Evolutionary conservation across 2,888 invertebrate genomes (phyloP).

Genomic region (Cordilura impudica): DNA sequence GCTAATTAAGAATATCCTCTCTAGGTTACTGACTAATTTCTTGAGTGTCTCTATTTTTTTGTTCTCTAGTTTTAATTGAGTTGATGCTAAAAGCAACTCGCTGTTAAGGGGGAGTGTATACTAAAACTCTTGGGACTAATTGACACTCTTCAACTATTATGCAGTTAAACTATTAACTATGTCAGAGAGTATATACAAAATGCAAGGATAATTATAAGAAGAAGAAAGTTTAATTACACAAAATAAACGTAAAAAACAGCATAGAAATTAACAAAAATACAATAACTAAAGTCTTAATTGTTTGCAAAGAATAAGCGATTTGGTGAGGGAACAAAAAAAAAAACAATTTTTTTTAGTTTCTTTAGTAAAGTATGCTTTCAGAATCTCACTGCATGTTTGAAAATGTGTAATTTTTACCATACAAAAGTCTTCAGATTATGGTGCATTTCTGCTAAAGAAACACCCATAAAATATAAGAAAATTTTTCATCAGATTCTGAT

Average conservation of each 20-base stretch:
- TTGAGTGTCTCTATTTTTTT: not conserved
- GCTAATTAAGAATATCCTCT: slow-evolving; percentile 13
- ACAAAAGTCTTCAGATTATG: no score
- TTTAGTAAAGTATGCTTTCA: no score
- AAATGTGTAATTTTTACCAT: no score
- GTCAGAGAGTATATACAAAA: not conserved
- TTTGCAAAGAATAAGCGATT: no score
- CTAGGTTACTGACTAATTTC: not conserved
- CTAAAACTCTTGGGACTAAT: slow-evolving; percentile 2
- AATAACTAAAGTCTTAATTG: no score
- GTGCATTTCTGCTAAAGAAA: no score
- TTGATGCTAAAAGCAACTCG: not conserved
- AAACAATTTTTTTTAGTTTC: no score
- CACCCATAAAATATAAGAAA: no score
- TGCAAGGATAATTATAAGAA: slow-evolving; percentile 11
- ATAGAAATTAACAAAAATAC: no score
- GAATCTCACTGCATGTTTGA: no score
- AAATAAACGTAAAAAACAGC: not conserved
- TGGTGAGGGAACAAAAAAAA: no score
- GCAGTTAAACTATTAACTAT: not conserved
- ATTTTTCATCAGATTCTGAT: no score
- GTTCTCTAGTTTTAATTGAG: not conserved
- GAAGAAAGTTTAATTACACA: not conserved
- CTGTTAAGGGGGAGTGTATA: not conserved
- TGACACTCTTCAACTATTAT: not conserved